Conservation (phyloP, 2,797 vertebrate genomes). For the Ctenopoma multispine region DNA sequence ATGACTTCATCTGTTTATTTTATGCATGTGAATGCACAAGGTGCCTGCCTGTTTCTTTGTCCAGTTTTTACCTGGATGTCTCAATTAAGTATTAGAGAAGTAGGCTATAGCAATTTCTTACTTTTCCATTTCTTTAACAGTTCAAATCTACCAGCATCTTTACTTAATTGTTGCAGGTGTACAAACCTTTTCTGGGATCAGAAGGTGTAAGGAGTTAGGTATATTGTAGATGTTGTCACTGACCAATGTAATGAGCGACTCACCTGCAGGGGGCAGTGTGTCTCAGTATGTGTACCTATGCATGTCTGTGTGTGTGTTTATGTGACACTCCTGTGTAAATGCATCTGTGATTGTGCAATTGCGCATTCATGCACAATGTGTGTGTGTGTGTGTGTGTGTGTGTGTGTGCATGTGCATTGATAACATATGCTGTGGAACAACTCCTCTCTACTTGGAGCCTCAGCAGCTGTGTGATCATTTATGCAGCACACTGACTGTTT, state of each 20-base stretch:
- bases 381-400: too few relatives aligned
- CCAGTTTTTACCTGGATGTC: neutral
- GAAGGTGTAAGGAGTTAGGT: neutral
- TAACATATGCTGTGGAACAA: slow-evolving; percentile 26
- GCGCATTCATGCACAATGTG: slow-evolving; percentile 11
- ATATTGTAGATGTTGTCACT: neutral
- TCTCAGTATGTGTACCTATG: neutral
- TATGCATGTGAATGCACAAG: neutral
- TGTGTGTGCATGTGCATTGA: slow-evolving; percentile 16
- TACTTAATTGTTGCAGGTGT: neutral
- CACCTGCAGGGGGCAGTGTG: slow-evolving; percentile 59
- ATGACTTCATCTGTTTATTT: slow-evolving; percentile 41
- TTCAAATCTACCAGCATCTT: neutral
- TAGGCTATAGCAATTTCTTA: neutral
- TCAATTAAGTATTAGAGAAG: neutral
- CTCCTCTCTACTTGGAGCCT: slow-evolving; percentile 18
- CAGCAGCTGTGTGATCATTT: slow-evolving; percentile 49
- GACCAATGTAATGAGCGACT: neutral
- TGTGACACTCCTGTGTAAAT: slow-evolving; percentile 3
- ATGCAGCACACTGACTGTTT: slow-evolving; percentile 55
- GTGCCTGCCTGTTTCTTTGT: slow-evolving; percentile 7
- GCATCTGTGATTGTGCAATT: slow-evolving; percentile 9
- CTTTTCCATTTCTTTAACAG: neutral
- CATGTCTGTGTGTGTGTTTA: neutral
- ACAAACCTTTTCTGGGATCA: neutral